Conservation (phyloP, 2,797 vertebrate genomes). For the Perodicticus potto region DNA sequence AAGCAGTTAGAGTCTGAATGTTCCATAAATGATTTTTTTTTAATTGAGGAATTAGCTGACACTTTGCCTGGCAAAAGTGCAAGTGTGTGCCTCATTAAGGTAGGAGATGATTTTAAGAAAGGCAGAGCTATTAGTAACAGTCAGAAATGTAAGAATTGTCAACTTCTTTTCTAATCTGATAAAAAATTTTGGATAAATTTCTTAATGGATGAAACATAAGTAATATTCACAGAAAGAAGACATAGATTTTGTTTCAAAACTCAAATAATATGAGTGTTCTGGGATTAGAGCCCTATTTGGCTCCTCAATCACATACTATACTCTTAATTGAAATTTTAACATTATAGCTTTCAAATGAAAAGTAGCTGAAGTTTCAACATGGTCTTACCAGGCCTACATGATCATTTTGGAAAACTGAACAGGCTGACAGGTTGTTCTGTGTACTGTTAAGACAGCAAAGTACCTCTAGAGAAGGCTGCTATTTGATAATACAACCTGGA, state of each 20-base stretch:
- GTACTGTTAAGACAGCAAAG: constrained; percentile 83
- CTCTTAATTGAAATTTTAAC: constrained; percentile 84
- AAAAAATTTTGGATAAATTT: constrained; percentile 85
- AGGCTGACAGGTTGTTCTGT: constrained; percentile 78
- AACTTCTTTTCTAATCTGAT: constrained; percentile 72
- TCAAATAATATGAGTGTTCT: constrained; percentile 78
- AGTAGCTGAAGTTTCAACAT: constrained; percentile 79
- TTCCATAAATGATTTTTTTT: constrained; percentile 41
- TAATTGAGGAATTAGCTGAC: constrained; percentile 17
- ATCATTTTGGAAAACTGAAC: constrained; percentile 84
- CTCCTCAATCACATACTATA: constrained; percentile 76
- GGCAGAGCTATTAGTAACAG: not conserved
- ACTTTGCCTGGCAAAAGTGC: not conserved
- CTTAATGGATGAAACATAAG: constrained; percentile 86
- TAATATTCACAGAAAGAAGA: constrained; percentile 84
- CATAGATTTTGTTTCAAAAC: constrained; percentile 86
- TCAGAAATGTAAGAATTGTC: not conserved
- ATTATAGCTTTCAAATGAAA: constrained; percentile 85
- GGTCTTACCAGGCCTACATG: constrained; percentile 83
- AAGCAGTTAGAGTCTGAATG: constrained; percentile 3
- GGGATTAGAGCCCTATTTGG: not conserved
- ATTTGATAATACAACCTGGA: constrained; percentile 84
- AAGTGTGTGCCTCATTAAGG: not conserved
- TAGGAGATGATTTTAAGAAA: constrained; percentile 50
- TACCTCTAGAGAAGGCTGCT: constrained; percentile 82